These are phyloP conservation scores for Caenorhabditis afra DNA, from an alignment of 2,888 invertebrate species.

Conservation along the genomic window DNA sequence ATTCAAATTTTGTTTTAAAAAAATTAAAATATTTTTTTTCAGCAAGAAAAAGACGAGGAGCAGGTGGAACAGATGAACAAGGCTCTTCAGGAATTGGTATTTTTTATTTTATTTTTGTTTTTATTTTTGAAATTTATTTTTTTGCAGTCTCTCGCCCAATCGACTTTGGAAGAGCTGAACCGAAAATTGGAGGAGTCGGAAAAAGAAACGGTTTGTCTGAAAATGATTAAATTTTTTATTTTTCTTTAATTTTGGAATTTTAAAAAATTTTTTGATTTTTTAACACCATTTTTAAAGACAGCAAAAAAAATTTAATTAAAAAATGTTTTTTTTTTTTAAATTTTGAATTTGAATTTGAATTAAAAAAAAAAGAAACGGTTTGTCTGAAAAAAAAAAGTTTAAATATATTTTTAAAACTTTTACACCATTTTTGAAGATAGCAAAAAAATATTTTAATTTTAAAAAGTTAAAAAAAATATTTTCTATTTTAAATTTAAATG, in stretches of 20 bases:
- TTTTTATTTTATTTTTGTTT: background rate
- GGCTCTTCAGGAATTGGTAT: slow-evolving; percentile 41
- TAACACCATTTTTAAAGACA: no score
- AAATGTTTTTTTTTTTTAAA: slow-evolving; percentile 5
- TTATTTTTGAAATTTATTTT: background rate
- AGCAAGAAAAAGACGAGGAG: slow-evolving; percentile 38
- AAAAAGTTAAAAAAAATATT: no score
- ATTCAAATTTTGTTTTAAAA: slow-evolving; percentile 4
- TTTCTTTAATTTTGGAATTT: background rate
- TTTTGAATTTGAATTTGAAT: no score
- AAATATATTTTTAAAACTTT: no score
- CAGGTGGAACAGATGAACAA: slow-evolving; percentile 32
- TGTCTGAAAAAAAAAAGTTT: no score
- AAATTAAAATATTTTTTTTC: background rate
- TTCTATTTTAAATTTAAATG: no score
- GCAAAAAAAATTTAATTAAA: background rate
- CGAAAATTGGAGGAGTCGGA: slow-evolving; percentile 33
- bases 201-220: slow-evolving; percentile 5
- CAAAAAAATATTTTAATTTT: no score
- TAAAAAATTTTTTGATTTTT: background rate
- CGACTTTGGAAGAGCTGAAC: slow-evolving; percentile 21
- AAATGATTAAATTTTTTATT: background rate
- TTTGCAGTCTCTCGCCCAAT: slow-evolving; percentile 20
- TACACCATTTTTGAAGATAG: no score
- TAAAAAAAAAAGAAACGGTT: no score